Percentiles rank a stretch among this genome's conserved stretches.
Evolutionary conservation across 64 coral and sea anemone species (phyloP).

Genomic region (Orbicella faveolata): DNA sequence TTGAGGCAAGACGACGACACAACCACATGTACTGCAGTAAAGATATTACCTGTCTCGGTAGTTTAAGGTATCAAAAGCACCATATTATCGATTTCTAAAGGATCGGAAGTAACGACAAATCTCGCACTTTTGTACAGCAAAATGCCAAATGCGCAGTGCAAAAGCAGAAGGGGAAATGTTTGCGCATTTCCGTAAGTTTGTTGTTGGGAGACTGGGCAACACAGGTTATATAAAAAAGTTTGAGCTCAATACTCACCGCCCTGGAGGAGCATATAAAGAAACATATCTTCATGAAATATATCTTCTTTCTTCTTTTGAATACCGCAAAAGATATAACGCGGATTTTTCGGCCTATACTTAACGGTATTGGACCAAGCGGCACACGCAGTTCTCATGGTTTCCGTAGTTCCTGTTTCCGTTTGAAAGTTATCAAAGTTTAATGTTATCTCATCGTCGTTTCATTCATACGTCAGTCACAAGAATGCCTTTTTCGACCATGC

Average conservation of each 20-base stretch:
- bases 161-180: not conserved
- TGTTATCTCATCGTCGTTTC: not conserved
- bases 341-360: not conserved
- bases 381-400: not conserved
- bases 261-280: not conserved
- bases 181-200: conserved; percentile 31
- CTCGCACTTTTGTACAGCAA: not conserved
- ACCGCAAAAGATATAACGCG: not conserved
- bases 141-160: not conserved
- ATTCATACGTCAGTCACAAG: not conserved
- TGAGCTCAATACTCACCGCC: not conserved
- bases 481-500: not conserved
- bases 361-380: not conserved
- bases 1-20: not conserved
- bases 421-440: not conserved
- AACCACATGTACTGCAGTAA: not conserved
- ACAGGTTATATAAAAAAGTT: not conserved
- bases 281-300: not conserved
- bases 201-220: conserved; percentile 11
- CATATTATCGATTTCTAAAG: not conserved
- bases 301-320: not conserved
- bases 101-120: not conserved
- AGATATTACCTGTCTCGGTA: not conserved
- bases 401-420: not conserved
- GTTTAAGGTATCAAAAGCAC: not conserved